Percentiles rank a stretch among this genome's conserved stretches.
These are phyloP conservation scores for Drosophila nasuta DNA, from an alignment of 1,140 invertebrate species.

Conservation along the genomic window DNA sequence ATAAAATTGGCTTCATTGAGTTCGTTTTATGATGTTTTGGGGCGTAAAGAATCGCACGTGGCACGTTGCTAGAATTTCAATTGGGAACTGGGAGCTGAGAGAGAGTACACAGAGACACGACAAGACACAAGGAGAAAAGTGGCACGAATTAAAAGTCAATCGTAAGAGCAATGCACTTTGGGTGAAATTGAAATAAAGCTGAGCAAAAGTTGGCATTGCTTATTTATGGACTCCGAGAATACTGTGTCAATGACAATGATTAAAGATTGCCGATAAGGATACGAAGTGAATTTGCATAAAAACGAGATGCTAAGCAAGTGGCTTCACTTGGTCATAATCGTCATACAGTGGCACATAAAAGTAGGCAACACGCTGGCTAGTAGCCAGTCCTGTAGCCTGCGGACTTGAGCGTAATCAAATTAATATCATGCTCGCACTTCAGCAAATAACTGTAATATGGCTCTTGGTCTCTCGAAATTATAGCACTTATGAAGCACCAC, in stretches of 20 bases:
- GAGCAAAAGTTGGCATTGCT: background rate
- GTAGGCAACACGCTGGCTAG: constrained; percentile 29
- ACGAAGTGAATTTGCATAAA: constrained; percentile 9
- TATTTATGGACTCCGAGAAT: constrained; percentile 7
- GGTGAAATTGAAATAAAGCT: background rate
- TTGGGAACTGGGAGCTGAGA: background rate
- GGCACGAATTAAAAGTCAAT: constrained; percentile 5
- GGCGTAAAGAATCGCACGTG: constrained; percentile 1
- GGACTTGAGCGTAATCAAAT: constrained; percentile 65
- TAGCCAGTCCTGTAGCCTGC: background rate
- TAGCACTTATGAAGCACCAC: constrained; percentile 45
- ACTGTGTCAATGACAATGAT: constrained; percentile 1
- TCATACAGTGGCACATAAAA: constrained; percentile 47
- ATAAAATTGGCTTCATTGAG: background rate
- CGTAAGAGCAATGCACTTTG: constrained; percentile 9
- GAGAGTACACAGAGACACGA: too few relatives aligned
- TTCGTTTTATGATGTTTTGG: background rate
- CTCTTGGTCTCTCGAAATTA: constrained; percentile 49
- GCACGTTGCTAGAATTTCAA: constrained; percentile 10
- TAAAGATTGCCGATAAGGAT: background rate
- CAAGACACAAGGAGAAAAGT: background rate
- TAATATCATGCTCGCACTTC: constrained; percentile 64
- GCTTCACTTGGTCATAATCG: constrained; percentile 37
- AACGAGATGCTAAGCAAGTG: background rate
- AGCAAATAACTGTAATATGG: constrained; percentile 55